Evolutionary conservation across 2,797 vertebrate species (phyloP), one percentile per base, ranked within the genome.

Genomic region (Sparidentex hasta): DNA sequence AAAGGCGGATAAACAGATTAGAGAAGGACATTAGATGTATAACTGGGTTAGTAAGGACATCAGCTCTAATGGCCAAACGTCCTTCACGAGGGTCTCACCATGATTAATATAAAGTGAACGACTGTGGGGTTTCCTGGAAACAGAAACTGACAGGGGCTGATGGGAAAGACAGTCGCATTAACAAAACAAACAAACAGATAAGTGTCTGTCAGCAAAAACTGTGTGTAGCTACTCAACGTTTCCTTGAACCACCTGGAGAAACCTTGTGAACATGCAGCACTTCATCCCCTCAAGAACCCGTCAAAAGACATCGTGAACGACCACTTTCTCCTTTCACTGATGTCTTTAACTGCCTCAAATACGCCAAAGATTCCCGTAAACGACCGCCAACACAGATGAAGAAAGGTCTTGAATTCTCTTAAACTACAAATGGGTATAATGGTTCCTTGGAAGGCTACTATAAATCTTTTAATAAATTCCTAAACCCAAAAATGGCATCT

Each of bases 11-110:
- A 90, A 92, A 83, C 82, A 70, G 85, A 90, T 91, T 90, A 91
- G 78, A 88, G 76, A 65, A 87, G 76, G 81, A 89, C 87, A 88
- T 91, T 83, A 92, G 87, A 89, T 21, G 66, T 71, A 71, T 98
- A 98, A 98, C 94, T 97, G 96, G 97, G 98, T 98, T 98, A 99
- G 98, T 97, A 96, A 98, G 97, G 97, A 98, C 97, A 97, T 98
- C 97, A 96, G 96, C 97, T 97, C 96, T 97, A 98, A 98, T 97
- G 96, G 97, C 23, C 70, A 81, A 96, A 97, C 95, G 97, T 96
- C 97, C 97, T 98, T 98, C 97, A 97, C 95, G 95, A 95, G 94
- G 96, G 95, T 91, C 77, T 43, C 52, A 33, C 81, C 23, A 5
- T 86, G 82, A 92, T 88, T 82, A 81, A 89, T 87, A 78, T 65